phyloP scores from a whole-genome alignment of 2,113 vertebrate genomes.

The Macrotis lagotis region DNA sequence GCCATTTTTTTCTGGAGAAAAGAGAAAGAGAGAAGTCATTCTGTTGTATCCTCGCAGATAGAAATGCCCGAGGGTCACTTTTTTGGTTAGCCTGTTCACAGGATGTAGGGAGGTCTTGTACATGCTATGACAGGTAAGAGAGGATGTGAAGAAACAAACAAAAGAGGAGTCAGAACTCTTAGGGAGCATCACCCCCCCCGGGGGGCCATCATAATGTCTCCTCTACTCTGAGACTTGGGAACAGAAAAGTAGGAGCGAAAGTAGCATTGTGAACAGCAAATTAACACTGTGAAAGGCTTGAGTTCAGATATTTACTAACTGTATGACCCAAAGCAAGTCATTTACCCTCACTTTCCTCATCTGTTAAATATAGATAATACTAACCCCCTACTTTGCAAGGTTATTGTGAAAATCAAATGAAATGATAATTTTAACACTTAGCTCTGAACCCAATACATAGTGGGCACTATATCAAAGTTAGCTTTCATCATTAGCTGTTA shows the following conservation, averaged over 20 bases:
- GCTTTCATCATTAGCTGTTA: neutral
- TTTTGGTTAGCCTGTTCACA: conserved; percentile 14
- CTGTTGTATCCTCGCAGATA: neutral
- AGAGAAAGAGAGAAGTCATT: neutral
- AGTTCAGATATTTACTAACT: neutral
- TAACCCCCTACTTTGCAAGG: neutral
- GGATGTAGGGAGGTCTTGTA: neutral
- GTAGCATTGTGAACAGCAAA: no score
- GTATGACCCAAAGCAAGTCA: neutral
- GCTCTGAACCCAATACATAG: neutral
- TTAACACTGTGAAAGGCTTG: neutral
- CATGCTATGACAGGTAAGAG: neutral
- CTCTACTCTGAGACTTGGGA: rapidly evolving
- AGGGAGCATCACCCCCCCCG: neutral
- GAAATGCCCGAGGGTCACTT: neutral
- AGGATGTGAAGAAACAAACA: neutral
- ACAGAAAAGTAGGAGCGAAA: neutral
- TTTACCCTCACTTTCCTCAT: neutral
- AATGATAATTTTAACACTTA: neutral
- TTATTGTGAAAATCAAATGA: neutral
- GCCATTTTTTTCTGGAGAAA: conserved; percentile 81
- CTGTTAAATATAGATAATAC: neutral
- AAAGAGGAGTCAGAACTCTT: neutral
- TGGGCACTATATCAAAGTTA: neutral
- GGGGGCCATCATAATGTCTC: neutral